These are phyloP conservation scores for Ephestia elutella DNA, from an alignment of 1,140 invertebrate genomes.

Conservation along the genomic window DNA sequence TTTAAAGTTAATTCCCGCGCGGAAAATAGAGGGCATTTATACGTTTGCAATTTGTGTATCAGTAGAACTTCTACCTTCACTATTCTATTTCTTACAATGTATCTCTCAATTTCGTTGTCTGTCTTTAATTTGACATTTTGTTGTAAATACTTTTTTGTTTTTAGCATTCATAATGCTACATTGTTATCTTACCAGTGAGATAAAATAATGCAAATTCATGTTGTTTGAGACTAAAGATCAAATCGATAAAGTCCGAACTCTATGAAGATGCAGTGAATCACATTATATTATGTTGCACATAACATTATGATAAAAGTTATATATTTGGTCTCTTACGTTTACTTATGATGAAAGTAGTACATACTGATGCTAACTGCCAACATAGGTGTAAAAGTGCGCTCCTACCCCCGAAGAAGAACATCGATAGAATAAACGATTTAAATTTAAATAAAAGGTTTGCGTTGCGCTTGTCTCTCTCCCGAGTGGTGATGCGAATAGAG, in stretches of 20 bases:
- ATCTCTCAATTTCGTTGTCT: conserved; percentile 40
- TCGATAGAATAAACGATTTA: no score
- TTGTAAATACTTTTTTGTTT: conserved; percentile 59
- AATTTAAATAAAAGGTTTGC: no score
- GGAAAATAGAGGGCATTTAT: conserved; percentile 65
- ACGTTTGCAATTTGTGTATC: conserved; percentile 51
- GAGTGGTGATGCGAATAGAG: no score
- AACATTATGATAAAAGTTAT: no score
- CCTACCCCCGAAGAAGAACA: no score
- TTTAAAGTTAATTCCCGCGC: conserved; percentile 52
- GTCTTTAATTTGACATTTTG: conserved; percentile 36
- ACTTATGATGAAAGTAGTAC: no score
- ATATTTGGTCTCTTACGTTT: no score
- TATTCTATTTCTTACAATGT: conserved; percentile 50
- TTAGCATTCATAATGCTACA: conserved; percentile 30
- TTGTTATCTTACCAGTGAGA: conserved; percentile 54
- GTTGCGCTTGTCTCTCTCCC: no score
- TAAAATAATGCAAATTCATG: conserved; percentile 20
- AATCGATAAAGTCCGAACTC: background rate
- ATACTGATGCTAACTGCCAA: no score
- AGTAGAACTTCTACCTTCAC: conserved; percentile 29
- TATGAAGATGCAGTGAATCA: background rate
- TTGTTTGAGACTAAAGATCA: conserved; percentile 6
- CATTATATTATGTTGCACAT: no score
- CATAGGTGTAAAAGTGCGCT: no score